Conservation (phyloP, 1,140 invertebrate species). For the Drosophila neocordata region DNA sequence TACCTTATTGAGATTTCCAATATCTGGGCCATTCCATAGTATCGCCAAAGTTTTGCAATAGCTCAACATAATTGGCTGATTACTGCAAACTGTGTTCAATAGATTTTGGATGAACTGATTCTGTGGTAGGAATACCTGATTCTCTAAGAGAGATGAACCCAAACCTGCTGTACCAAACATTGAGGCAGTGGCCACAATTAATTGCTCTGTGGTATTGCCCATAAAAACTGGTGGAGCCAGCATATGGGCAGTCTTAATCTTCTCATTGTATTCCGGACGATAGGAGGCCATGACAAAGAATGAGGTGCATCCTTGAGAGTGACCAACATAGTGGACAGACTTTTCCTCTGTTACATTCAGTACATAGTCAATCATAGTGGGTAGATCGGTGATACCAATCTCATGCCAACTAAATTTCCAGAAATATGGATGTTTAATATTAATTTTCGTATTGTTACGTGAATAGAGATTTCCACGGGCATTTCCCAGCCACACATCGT, state of each 20-base stretch:
- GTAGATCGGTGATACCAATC: slow-evolving; percentile 88
- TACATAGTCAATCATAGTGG: slow-evolving; percentile 88
- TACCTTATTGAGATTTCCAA: slow-evolving; percentile 64
- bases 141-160: slow-evolving; percentile 46
- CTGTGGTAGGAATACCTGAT: slow-evolving; percentile 66
- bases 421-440: slow-evolving; percentile 84
- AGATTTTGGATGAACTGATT: slow-evolving; percentile 57
- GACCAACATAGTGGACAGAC: slow-evolving; percentile 87
- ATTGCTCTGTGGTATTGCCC: slow-evolving; percentile 83
- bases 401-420: slow-evolving; percentile 87
- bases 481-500: slow-evolving; percentile 88
- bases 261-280: slow-evolving; percentile 85
- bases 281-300: slow-evolving; percentile 84
- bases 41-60: slow-evolving; percentile 65
- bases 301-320: slow-evolving; percentile 85
- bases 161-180: slow-evolving; percentile 49
- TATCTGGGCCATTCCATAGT: slow-evolving; percentile 54
- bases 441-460: slow-evolving; percentile 84
- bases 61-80: slow-evolving; percentile 42
- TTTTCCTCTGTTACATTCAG: slow-evolving; percentile 84
- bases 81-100: slow-evolving; percentile 63
- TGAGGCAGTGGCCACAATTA: slow-evolving; percentile 66
- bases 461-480: slow-evolving; percentile 87
- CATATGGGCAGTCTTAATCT: slow-evolving; percentile 84
- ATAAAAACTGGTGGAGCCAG: slow-evolving; percentile 86